phyloP scores from a whole-genome alignment of 2,888 invertebrate species.

The Pseudococcus viburni region DNA sequence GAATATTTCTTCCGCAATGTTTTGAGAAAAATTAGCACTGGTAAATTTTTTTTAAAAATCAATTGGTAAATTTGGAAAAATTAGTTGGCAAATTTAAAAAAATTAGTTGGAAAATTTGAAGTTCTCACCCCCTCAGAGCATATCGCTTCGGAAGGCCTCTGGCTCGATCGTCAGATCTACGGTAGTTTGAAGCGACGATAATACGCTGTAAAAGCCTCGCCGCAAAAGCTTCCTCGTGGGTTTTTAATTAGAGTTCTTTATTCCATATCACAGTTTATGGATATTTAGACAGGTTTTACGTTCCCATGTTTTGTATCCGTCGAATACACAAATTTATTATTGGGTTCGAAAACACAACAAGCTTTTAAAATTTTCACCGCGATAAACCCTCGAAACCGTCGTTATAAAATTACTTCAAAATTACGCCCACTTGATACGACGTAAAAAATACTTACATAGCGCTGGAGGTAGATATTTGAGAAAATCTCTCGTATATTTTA shows the following conservation, averaged over 20 bases:
- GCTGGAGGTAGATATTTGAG: background rate
- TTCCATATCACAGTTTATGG: background rate
- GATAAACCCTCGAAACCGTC: background rate
- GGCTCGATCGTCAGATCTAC: too few relatives aligned
- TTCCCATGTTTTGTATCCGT: conserved; percentile 5
- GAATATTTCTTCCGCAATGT: too few relatives aligned
- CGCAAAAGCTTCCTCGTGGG: background rate
- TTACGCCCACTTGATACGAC: background rate
- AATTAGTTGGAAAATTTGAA: too few relatives aligned
- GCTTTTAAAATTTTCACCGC: conserved; percentile 25
- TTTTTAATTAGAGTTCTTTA: conserved; percentile 21
- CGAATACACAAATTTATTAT: conserved; percentile 6
- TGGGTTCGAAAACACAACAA: background rate
- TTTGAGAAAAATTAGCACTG: too few relatives aligned
- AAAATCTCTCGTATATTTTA: background rate
- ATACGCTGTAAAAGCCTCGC: background rate
- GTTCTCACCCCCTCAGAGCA: too few relatives aligned
- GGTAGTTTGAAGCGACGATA: background rate
- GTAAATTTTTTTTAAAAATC: too few relatives aligned
- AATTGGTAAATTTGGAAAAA: too few relatives aligned
- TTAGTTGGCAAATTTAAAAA: too few relatives aligned
- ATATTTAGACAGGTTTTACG: conserved; percentile 25
- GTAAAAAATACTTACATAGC: too few relatives aligned
- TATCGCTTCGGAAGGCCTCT: too few relatives aligned
- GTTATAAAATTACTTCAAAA: background rate